These are phyloP conservation scores for Myiopsitta monachus DNA, from an alignment of 2,113 vertebrate genomes.

Conservation along the genomic window DNA sequence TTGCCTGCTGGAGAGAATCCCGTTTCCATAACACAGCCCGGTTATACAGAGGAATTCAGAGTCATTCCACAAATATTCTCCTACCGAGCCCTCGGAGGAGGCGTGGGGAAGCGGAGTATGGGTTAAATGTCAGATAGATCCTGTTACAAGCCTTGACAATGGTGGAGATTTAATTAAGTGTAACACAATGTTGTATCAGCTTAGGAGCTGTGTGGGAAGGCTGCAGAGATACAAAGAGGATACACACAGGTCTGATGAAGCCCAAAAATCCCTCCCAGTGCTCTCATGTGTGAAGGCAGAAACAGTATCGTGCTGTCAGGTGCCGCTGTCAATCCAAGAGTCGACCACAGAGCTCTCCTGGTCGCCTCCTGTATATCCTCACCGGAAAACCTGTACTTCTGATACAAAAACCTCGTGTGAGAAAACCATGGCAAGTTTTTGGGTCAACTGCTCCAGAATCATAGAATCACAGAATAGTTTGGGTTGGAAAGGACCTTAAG, in stretches of 20 bases:
- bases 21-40: not conserved
- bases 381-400: not conserved
- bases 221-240: not conserved
- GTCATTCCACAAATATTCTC: not conserved
- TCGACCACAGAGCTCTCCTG: not conserved
- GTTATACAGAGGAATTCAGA: not conserved
- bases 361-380: not conserved
- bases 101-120: not conserved
- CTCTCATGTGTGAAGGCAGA: not conserved
- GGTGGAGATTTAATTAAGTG: not conserved
- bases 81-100: not conserved
- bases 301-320: not conserved
- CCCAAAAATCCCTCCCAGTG: not conserved
- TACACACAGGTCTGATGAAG: not conserved
- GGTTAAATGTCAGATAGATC: not conserved
- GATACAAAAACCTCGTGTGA: fast-evolving
- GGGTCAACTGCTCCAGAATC: not conserved
- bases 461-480: not conserved
- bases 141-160: not conserved
- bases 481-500: not conserved
- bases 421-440: not conserved
- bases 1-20: not conserved
- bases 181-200: not conserved
- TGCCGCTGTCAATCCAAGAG: not conserved
- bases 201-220: not conserved